A percentile compares a stretch with the other conserved stretches of the same genome.
These are phyloP conservation scores for Palloptera scutellata DNA, from an alignment of 2,888 invertebrate species.

Conservation along the genomic window DNA sequence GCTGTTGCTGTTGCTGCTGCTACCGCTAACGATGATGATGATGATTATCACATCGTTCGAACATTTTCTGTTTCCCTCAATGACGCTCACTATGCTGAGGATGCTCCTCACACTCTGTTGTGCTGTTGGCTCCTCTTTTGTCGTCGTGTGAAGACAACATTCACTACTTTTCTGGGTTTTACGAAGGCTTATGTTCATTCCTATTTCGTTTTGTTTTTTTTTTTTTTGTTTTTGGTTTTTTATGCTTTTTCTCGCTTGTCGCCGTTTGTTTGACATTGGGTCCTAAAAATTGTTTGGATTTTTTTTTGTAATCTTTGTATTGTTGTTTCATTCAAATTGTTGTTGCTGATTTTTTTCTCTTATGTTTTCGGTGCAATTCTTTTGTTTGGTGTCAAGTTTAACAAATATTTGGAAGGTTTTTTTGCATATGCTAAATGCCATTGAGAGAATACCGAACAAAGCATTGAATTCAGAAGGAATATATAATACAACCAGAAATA, in stretches of 20 bases:
- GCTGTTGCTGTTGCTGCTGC: neutral
- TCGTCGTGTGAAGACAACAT: constrained; percentile 36
- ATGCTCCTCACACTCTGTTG: constrained; percentile 26
- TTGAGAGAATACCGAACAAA: too few relatives aligned
- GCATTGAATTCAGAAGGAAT: too few relatives aligned
- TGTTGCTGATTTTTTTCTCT: constrained; percentile 22
- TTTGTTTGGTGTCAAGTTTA: constrained; percentile 62
- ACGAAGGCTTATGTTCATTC: constrained; percentile 32
- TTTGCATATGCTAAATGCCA: constrained; percentile 6
- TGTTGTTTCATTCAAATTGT: constrained; percentile 46
- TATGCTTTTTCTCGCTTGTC: constrained; percentile 54
- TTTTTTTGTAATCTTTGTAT: constrained; percentile 44
- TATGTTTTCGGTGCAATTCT: constrained; percentile 55
- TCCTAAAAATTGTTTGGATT: constrained; percentile 37
- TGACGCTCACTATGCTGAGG: constrained; percentile 21
- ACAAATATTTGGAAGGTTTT: constrained; percentile 54
- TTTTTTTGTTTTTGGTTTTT: constrained; percentile 48
- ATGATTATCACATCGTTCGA: neutral
- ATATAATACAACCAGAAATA: too few relatives aligned
- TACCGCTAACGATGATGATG: neutral
- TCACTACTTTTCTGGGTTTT: constrained; percentile 25
- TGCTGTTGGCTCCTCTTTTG: constrained; percentile 31
- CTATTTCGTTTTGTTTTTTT: constrained; percentile 37
- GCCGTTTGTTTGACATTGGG: constrained; percentile 43
- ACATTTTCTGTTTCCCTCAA: neutral